Evolutionary conservation across 2,888 invertebrate genomes (phyloP), one percentile per base, ranked within the genome.

Genomic region (Xestia ashworthii): DNA sequence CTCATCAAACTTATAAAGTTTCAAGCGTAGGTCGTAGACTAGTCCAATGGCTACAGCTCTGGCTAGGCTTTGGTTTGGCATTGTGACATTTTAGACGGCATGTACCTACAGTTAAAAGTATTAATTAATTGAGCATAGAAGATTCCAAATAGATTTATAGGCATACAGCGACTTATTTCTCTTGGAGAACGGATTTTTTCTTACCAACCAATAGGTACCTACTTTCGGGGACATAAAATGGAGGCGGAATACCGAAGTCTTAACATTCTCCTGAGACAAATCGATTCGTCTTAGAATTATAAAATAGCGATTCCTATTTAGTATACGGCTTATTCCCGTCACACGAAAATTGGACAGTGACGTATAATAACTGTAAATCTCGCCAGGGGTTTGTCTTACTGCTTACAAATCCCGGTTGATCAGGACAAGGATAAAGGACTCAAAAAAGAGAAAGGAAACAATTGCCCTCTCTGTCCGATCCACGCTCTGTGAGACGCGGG

Each of bases 391-490:
- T 68, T 71, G 69, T 83, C 76, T 71, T 80, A 80, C 86, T 85
- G 84, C 87, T 86, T 89, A 88, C 83, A 69, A 84, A 84, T 81
- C 87, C 87, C 71, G 67, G 65, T 68, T 72, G 81, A 78, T 82
- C 80, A 81, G 79, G 81, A 85, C 86, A 86, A 88, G 90, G 91
- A 90, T 89, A 90, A 92, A 92, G 92, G 92, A 93, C 90, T 12
- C 88, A 90, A 92, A 73, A 93, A 93, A 91, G 93, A 91, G 92
- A 93, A 87, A 92, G 92, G 83, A 82, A 89, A 89, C 90, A 86
- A 82, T 78, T 74, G 90, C 87, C 90, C 87, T 93, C 94, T 94
- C 94, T 94, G 91, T 93, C 80, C 90, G 82, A 90, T 91, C 41
- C 87, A 85, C 92, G 90, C 85, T 93, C 92, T 93, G 87, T 86